Base-by-base conservation (phyloP, 2,797 vertebrate genomes). In the Geotria australis region DNA sequence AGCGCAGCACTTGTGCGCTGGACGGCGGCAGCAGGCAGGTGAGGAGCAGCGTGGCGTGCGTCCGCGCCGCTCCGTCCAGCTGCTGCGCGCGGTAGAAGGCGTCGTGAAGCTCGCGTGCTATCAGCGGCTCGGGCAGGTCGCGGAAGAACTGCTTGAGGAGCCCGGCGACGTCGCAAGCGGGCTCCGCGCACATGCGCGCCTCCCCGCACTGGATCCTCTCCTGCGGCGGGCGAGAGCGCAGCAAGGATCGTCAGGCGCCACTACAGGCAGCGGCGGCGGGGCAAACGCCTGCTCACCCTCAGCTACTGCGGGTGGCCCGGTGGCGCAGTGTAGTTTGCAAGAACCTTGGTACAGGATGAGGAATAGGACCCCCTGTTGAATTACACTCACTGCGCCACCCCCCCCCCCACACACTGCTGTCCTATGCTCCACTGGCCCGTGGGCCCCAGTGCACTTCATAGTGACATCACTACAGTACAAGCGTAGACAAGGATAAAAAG, bases 101-200 rank as follows among this genome's bases (percentile, higher is more conserved):
- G 2, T 59, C 63, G 62, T 70, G 72, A 3, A 73, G 64, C 13
- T 64, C 65, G 1, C 48, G 15, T 1, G 69, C 65, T 14, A 73
- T 65, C 47, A 73, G 64, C 5, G 73, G 70, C 12, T 63, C 61
- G 0, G 68, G 69, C 38, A 73, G 60, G 57, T 69, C 69, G 3
- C 72, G 62, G 24, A 73, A 61, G 58, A 73, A 73, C 60, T 70
- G 69, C 61, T 74, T 73, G 38, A 73, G 56, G 10, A 73, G 59
- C 1, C 67, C 64, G 0, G 72, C 70, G 3, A 72, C 65, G 2
- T 74, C 73, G 10, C 70, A 69, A 1, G 71, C 65, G 48, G 69
- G 68, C 1, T 63, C 10, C 48, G 24, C 45, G 3, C 56, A 24
- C 8, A 59, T 8, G 11, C 48, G 9, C 66, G 12, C 2, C 8